A percentile compares a stretch with the other conserved stretches of the same genome.
These are phyloP conservation scores for Clostera curtula DNA, from an alignment of 2,888 invertebrate genomes.

Conservation along the genomic window DNA sequence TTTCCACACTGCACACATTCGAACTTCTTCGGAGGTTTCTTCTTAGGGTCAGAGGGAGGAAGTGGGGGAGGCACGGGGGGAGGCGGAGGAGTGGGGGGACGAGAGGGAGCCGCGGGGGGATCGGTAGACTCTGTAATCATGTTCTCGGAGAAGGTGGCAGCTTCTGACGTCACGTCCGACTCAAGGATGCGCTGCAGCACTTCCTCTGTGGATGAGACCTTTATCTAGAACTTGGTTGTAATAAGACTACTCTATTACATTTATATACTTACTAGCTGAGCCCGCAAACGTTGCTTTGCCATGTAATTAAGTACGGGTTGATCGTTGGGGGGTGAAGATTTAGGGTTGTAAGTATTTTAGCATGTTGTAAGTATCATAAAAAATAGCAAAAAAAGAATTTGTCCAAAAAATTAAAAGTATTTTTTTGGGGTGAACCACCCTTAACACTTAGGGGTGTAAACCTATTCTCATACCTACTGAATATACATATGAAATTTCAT, in stretches of 20 bases:
- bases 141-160: conserved; percentile 26
- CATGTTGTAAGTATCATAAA: no score
- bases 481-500: no score
- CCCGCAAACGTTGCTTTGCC: no score
- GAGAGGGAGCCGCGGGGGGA: conserved; percentile 5
- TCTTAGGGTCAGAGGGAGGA: conserved; percentile 12
- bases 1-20: conserved; percentile 81
- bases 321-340: no score
- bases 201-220: conserved; percentile 44
- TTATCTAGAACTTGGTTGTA: not conserved
- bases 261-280: no score
- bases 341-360: no score
- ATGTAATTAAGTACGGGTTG: no score
- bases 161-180: conserved; percentile 32
- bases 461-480: no score
- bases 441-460: no score
- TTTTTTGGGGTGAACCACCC: no score
- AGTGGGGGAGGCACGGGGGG: conserved; percentile 4
- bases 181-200: conserved; percentile 59
- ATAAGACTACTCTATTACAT: not conserved
- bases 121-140: conserved; percentile 26
- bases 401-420: no score
- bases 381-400: no score
- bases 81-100: conserved; percentile 4
- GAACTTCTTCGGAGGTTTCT: conserved; percentile 42